Evolutionary conservation across 2,888 invertebrate genomes (phyloP), one percentile per base, ranked within the genome.

Genomic region (Tetranychus truncatus): DNA sequence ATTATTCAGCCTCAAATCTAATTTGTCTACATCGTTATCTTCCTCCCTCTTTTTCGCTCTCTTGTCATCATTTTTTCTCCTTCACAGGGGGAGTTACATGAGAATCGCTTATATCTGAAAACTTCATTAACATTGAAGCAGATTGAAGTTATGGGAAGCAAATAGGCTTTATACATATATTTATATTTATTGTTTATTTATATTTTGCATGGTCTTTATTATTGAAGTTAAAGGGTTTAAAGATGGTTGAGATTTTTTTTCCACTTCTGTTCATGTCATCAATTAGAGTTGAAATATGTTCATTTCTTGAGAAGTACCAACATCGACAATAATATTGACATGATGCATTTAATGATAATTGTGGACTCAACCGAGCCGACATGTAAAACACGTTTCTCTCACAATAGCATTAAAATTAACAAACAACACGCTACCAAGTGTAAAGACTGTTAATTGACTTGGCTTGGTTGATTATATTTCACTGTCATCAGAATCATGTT

Each of bases 11-110:
- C 55, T 15, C 55, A 55, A 55, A 55, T 55, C 55, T 55, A 55
- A 55, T 55, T 55, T 55, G 55, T 55, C 55, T 55, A 55, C 55
- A 55, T 55, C 55, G 55, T 55, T 55, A 55, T 55, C 55, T 55
- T 55, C 55, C 55, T 55, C 55, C 55, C 55, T 55, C 55, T 55
- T 55, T 55, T 34, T 34, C 34, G 34, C 34, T 34, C 34, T 34
- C 9, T 15, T 34, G 4, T 34, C 34, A 34, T 34, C 34, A 34
- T 34, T 5, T 34, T 34, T 34, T 34, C 34, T 34, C 34, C 34
- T 34, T 34, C 34, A 3, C 3, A 34, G 34, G 34, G 34, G 34
- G 34, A 34, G 34, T 34, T 34, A 4, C 34, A 34, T 34, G 34
- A 34, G 34, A 34, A 34, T 34, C 5, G 34, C 4, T 55, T 15